Evolutionary conservation across 2,888 invertebrate genomes (phyloP), one percentile per base, ranked within the genome.

Genomic region (Scrobipalpa atriplicella): DNA sequence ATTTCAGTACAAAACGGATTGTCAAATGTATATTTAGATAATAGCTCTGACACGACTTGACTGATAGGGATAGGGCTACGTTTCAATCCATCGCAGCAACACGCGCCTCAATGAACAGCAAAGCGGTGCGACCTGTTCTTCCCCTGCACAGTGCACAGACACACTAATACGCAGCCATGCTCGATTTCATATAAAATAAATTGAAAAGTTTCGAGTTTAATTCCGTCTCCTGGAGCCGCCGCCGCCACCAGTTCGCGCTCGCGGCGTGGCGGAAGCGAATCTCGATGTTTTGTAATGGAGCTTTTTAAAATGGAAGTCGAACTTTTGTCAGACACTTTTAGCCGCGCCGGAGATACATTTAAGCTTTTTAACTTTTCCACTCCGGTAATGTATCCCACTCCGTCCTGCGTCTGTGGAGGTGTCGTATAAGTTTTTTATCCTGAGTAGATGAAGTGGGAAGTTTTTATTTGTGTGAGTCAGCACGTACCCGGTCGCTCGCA

Each of bases 291-390:
- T 91, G 92, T 92, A 92, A 92, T 92, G 92, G 92, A 91, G 92
- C 92, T 92, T 92, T 92, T 92, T 92, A 92, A 92, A 92, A 92
- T 92, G 91, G 89, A 89, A 92, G 89, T 90, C 91, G 91, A 92
- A 92, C 92, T 92, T 92, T 92, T 92, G 92, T 92, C 91, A 91
- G 92, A 92, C 90, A 91, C 92, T 92, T 92, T 92, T 91, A 92
- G 92, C 92, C 90, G 88, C 87, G 89, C 87, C 87, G 84, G 90
- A 90, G 90, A 92, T 92, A 92, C 92, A 92, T 92, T 92, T 92
- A 92, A 92, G 92, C 92, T 92, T 92, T 92, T 92, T 92, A 92
- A 92, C 92, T 92, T 92, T 92, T 90, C 91, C 90, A 91, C 91
- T 92, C 89, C 89, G 86, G 91, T 92, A 92, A 92, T 92, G 91